Evolutionary conservation across 2,113 vertebrate species (phyloP).

Genomic region (Peromyscus polionotus): DNA sequence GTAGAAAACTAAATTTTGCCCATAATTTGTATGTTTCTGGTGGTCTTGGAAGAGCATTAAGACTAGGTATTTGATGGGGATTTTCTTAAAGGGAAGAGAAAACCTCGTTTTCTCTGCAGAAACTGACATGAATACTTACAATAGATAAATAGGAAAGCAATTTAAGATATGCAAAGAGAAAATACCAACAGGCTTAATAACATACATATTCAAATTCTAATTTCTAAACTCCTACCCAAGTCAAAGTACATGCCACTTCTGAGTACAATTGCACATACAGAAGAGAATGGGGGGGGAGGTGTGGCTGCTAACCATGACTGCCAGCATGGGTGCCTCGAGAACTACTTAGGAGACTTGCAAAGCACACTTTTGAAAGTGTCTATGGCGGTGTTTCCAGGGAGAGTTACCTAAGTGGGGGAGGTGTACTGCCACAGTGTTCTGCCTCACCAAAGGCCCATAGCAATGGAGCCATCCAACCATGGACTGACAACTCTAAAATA

Average conservation of each 20-base stretch:
- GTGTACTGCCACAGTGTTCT: background rate
- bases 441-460: background rate
- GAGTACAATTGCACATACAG: background rate
- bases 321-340: background rate
- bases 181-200: background rate
- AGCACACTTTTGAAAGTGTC: too few relatives aligned
- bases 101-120: background rate
- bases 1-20: background rate
- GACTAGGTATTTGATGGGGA: background rate
- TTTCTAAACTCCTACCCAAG: background rate
- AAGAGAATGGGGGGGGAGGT: background rate
- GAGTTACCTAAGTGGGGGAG: background rate
- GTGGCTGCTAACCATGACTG: too few relatives aligned
- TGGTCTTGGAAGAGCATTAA: background rate
- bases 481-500: background rate
- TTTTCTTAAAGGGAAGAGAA: background rate
- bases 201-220: background rate
- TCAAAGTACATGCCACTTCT: background rate
- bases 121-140: background rate
- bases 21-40: background rate
- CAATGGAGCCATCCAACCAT: background rate
- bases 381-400: background rate
- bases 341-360: background rate
- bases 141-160: background rate
- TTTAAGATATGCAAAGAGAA: slow-evolving; percentile 19